Conservation (phyloP, 2,113 vertebrate species). For the Heliornis fulica region DNA sequence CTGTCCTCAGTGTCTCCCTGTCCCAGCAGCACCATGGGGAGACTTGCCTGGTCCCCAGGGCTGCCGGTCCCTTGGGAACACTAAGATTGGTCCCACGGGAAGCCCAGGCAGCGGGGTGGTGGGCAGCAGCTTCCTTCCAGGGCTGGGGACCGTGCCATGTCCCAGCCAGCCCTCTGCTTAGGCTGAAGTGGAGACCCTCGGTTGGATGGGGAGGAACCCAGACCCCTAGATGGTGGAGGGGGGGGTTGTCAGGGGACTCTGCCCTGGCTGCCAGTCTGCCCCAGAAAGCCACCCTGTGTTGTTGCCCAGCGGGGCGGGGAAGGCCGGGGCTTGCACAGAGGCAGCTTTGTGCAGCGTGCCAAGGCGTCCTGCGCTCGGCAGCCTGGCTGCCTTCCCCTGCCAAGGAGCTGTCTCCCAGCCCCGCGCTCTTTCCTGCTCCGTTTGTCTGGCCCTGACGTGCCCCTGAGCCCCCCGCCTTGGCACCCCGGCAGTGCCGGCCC, state of each 20-base stretch:
- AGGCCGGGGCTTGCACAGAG: constrained; percentile 64
- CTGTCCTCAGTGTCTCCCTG: not conserved
- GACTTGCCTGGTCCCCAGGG: not conserved
- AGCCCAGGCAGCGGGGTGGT: not conserved
- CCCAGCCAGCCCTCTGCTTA: not conserved
- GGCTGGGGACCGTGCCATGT: rapidly evolving
- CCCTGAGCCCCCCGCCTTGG: constrained; percentile 7
- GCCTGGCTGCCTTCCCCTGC: constrained; percentile 66
- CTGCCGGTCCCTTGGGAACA: not conserved
- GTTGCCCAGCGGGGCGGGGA: constrained; percentile 62
- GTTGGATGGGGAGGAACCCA: not conserved
- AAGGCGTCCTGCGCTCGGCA: constrained; percentile 69
- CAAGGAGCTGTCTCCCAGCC: constrained; percentile 62
- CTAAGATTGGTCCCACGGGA: rapidly evolving
- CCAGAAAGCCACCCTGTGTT: constrained; percentile 60
- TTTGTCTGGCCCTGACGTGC: constrained; percentile 34
- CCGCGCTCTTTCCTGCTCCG: constrained; percentile 38
- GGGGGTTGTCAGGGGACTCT: not conserved
- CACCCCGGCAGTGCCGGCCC: not conserved
- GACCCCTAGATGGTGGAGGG: not conserved
- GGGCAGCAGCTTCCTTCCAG: not conserved
- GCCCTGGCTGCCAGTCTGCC: constrained; percentile 53
- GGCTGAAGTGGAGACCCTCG: rapidly evolving
- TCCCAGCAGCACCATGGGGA: not conserved
- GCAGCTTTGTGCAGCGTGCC: constrained; percentile 74